Conservation (phyloP, 2,888 invertebrate genomes). For the Eumerus sabulonum region DNA sequence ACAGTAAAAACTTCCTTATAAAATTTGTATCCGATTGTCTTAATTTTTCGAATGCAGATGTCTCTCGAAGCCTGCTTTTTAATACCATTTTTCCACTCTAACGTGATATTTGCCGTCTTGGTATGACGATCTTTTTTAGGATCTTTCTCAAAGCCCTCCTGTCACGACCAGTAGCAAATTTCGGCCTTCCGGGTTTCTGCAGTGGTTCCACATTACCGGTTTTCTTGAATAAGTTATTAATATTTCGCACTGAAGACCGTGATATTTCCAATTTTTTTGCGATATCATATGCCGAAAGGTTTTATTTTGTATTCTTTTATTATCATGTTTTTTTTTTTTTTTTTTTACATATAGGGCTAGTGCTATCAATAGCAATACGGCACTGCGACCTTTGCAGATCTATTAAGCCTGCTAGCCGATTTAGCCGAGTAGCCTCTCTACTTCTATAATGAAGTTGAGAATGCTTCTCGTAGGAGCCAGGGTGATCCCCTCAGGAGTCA, state of each 20-base stretch:
- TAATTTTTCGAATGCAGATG: conserved; percentile 12
- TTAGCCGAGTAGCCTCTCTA: too few species aligned
- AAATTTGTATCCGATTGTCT: conserved; percentile 26
- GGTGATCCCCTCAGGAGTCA: too few species aligned
- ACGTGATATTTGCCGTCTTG: conserved; percentile 23
- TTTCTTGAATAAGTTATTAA: conserved; percentile 12
- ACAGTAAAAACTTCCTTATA: background rate
- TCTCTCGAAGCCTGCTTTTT: conserved; percentile 21
- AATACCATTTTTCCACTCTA: conserved; percentile 26
- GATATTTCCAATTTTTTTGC: conserved; percentile 15
- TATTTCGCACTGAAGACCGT: conserved; percentile 2
- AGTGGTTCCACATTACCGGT: conserved; percentile 15
- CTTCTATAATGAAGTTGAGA: too few species aligned
- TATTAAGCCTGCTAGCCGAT: too few species aligned
- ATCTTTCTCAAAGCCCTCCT: conserved; percentile 19
- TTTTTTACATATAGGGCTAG: too few species aligned
- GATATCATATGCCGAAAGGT: conserved; percentile 17
- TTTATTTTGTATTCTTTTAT: conserved; percentile 8
- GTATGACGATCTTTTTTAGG: conserved; percentile 27
- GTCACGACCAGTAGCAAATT: conserved; percentile 11
- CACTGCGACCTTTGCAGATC: too few species aligned
- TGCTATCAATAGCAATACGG: too few species aligned
- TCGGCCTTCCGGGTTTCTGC: conserved; percentile 23
- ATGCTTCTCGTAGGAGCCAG: too few species aligned
- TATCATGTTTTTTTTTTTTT: too few species aligned